Base-by-base conservation (phyloP, 2,797 vertebrate species). In the Myotis findleyi region DNA sequence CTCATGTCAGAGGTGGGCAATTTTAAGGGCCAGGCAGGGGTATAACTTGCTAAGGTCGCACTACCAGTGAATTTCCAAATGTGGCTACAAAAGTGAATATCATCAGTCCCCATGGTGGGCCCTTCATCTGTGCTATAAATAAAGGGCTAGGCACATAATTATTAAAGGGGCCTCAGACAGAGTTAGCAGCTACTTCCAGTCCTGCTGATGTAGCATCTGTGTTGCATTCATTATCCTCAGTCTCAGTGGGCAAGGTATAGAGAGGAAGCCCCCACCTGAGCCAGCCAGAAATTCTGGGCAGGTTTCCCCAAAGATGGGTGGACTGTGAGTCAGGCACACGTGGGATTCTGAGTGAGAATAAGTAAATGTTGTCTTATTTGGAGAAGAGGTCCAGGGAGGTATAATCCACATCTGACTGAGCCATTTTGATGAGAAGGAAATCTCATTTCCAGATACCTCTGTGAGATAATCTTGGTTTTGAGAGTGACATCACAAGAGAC, bases 171-270 rank as follows among this genome's bases (percentile, higher is more conserved):
- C 97, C 95, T 97, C 96, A 96, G 81, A 95, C 83, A 97, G 93
- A 95, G 95, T 94, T 97, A 95, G 73, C 97, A 96, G 87, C 94
- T 95, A 89, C 97, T 97, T 97, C 95, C 97, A 95, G 94, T 85
- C 97, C 95, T 97, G 95, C 97, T 97, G 97, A 97, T 16, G 13
- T 66, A 96, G 90, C 96, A 96, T 96, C 98, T 98, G 96, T 96
- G 93, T 96, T 95, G 85, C 92, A 90, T 97, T 93, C 94, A 91
- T 93, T 96, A 82, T 87, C 95, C 87, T 75, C 20, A 64, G 38
- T 93, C 94, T 97, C 93, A 95, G 91, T 97, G 96, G 97, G 95
- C 85, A 95, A 51, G 62, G 27, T 83, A 87, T 93, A 95, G 93
- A 96, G 72, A 68, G 20, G 91, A 27, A 81, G 84, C 79, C 88